Percentiles rank a stretch among this genome's conserved stretches.
phyloP scores from a whole-genome alignment of 2,888 invertebrate species.

The Mythimna albipuncta region DNA sequence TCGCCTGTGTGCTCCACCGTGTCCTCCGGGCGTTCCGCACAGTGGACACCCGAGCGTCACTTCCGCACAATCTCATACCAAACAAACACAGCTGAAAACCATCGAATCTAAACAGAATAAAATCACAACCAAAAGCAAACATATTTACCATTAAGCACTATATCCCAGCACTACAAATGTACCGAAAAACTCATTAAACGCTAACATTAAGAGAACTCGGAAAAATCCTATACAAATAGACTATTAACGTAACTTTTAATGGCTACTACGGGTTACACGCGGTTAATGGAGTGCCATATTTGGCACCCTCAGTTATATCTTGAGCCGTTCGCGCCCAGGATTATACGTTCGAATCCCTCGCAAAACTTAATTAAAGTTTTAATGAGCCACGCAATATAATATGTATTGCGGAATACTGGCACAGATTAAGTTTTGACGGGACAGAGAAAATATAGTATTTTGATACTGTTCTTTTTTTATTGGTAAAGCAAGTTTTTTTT shows the following conservation, averaged over 20 bases:
- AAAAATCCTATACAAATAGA: constrained; percentile 67
- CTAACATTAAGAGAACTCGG: constrained; percentile 55
- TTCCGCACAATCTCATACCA: too few relatives aligned
- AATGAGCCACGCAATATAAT: constrained; percentile 81
- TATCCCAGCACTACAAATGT: constrained; percentile 26
- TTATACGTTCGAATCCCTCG: constrained; percentile 77
- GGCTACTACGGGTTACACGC: constrained; percentile 60
- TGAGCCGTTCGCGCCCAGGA: constrained; percentile 65
- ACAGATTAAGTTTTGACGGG: constrained; percentile 32
- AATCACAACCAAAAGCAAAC: constrained; percentile 30
- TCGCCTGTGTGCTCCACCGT: too few relatives aligned
- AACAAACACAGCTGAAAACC: not conserved
- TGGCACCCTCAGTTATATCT: constrained; percentile 72
- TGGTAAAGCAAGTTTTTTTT: too few relatives aligned
- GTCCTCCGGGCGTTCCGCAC: too few relatives aligned
- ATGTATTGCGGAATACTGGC: constrained; percentile 67
- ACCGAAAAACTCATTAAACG: constrained; percentile 57
- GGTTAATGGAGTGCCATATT: constrained; percentile 72
- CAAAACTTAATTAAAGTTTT: constrained; percentile 88
- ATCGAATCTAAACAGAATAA: not conserved
- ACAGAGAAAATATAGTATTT: not conserved
- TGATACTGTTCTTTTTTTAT: not conserved
- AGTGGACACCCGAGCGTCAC: too few relatives aligned
- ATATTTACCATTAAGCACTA: constrained; percentile 37
- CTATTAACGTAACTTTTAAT: constrained; percentile 70